These are phyloP conservation scores for Drosophila ezoana DNA, from an alignment of 2,888 invertebrate species.

Conservation along the genomic window DNA sequence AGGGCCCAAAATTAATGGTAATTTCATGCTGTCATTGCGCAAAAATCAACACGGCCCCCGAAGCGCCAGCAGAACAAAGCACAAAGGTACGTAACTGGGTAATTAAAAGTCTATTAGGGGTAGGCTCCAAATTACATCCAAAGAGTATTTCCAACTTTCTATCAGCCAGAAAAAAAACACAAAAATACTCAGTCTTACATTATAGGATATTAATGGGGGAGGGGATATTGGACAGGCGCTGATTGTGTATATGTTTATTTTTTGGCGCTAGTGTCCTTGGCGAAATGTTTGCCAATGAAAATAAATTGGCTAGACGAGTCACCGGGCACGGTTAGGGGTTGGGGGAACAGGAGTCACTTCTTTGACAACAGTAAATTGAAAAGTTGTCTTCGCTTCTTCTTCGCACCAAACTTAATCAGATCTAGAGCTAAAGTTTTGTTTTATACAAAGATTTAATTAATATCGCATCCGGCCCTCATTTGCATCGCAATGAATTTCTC, in stretches of 20 bases:
- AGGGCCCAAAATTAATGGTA: constrained; percentile 57
- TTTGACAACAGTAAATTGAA: constrained; percentile 44
- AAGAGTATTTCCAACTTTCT: constrained; percentile 17
- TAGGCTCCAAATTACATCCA: constrained; percentile 11
- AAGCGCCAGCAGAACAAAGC: constrained; percentile 49
- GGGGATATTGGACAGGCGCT: no score
- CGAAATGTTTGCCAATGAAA: constrained; percentile 52
- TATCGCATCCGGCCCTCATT: constrained; percentile 25
- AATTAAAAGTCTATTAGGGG: constrained; percentile 69
- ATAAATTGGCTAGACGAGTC: constrained; percentile 48
- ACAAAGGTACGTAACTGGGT: constrained; percentile 51
- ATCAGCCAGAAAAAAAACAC: constrained; percentile 9
- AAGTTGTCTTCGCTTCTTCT: constrained; percentile 28
- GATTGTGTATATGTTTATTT: background rate
- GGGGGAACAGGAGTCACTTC: background rate
- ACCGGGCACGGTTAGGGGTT: background rate
- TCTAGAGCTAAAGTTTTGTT: constrained; percentile 28
- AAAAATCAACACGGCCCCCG: constrained; percentile 61
- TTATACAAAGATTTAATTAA: constrained; percentile 49
- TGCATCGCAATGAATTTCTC: constrained; percentile 35
- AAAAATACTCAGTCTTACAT: constrained; percentile 12
- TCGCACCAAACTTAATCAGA: constrained; percentile 35
- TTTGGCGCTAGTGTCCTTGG: constrained; percentile 24
- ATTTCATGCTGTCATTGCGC: constrained; percentile 64
- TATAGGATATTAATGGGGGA: constrained; percentile 1